phyloP scores from a whole-genome alignment of 2,888 invertebrate genomes.

The Rhingia rostrata region DNA sequence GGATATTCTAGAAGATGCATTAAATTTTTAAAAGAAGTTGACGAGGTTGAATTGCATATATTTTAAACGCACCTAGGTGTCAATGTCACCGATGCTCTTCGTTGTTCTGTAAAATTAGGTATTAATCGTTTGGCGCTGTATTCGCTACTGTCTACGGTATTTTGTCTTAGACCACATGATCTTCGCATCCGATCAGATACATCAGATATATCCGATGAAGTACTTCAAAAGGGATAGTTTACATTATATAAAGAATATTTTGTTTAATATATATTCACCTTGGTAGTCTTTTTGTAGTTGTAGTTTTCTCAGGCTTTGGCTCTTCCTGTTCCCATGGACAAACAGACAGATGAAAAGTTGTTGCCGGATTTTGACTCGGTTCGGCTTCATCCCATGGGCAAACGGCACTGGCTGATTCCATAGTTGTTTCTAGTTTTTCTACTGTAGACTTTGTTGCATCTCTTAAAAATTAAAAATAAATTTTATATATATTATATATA shows the following conservation, averaged over 20 bases:
- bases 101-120: conserved; percentile 81
- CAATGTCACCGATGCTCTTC: conserved; percentile 82
- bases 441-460: conserved; percentile 52
- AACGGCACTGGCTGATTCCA: conserved; percentile 79
- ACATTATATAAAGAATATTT: too few relatives aligned
- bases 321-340: conserved; percentile 81
- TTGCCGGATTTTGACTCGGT: conserved; percentile 52
- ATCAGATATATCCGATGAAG: conserved; percentile 87
- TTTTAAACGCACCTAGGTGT: conserved; percentile 79
- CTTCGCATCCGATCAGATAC: conserved; percentile 86
- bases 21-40: not conserved
- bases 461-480: conserved; percentile 11
- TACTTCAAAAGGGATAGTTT: conserved; percentile 74
- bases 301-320: conserved; percentile 33
- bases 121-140: conserved; percentile 83
- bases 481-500: not conserved
- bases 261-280: conserved; percentile 76
- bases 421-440: conserved; percentile 78
- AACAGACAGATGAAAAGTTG: conserved; percentile 78
- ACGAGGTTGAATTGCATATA: not conserved
- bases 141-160: conserved; percentile 87
- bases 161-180: conserved; percentile 87
- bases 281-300: conserved; percentile 76
- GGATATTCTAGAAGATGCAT: conserved; percentile 43
- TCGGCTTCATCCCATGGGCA: conserved; percentile 80